Evolutionary conservation across 1,140 invertebrate genomes (phyloP), one percentile per base, ranked within the genome.

Genomic region (Neodiprion virginianus): DNA sequence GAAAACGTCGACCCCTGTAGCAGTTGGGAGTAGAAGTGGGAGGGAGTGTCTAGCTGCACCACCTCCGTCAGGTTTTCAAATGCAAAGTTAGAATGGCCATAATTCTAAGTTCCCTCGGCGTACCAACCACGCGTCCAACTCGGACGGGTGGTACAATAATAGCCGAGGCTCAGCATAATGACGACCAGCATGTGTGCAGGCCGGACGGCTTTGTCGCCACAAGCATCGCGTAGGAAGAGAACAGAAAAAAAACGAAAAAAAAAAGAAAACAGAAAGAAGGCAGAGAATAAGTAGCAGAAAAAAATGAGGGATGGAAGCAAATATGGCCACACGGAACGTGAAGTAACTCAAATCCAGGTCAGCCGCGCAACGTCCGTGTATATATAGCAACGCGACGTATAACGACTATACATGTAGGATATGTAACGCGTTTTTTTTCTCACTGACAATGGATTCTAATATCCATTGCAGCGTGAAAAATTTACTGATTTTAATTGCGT

Each of bases 81-180:
- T 61, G 53, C 53, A 61, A 61, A 61, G 53, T 61, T 8, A 17
- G 53, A 61, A 61, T 61, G n/a, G 53, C 53, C 53, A 61, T 61
- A 61, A 61, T 61, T 61, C n/a, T 61, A 17, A 61, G n/a, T 61
- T 61, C 8, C 7, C 53, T 14, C 53, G 53, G n/a, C 4, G 5
- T 17, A 61, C 53, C n/a, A 17, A 17, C 53, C 28, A 40, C 28
- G 28, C 28, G 28, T 40, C 28, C 28, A 40, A 40, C 28, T 2
- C 5, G 28, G 28, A 3, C 28, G 28, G 28, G 28, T 40, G 28
- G 28, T 40, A 40, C 11, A 61, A 12, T 61, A 14, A 61, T 14
- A 12, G 53, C 11, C 11, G 11, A 61, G 53, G 53, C 53, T 14
- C 11, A 8, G n/a, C 11, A 40, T 40, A 40, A 40, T 40, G 28